Evolutionary conservation across 2,113 vertebrate species (phyloP), one percentile per base, ranked within the genome.

Genomic region (Accipiter cooperii): DNA sequence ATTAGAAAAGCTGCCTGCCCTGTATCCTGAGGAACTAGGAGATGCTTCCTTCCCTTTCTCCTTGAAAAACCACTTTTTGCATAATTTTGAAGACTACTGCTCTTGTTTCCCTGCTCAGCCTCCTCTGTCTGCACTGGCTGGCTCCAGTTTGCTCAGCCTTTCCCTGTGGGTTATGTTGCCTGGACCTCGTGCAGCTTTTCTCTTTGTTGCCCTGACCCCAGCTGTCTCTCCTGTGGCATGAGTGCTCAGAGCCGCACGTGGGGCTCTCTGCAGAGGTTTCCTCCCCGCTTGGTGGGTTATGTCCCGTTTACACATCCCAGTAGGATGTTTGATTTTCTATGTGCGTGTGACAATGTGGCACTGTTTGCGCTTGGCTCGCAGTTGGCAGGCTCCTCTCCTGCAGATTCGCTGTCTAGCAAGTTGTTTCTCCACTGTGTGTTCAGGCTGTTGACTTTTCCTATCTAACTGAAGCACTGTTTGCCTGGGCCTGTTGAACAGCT

Each of bases 261-360:
- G 75, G 54, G 44, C 33, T 33, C 44, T 79, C 79, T 34, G 58
- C 63, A 74, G 86, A 93, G 71, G 44, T 77, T 66, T 52, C 46
- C 70, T 58, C 38, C 71, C 55, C 28, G 64, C 89, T 79, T 83
- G 0, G 46, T 18, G 83, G 71, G 49, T 66, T 95, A 26, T 24
- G 26, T 76, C 38, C 80, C 1, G 1, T 86, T 93, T 86, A 87
- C 76, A 81, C 42, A 89, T 63, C 86, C 54, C 68, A 38, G 68
- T 34, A 1, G 93, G 89, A 63, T 44, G 68, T 91, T 92, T 89
- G 89, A 20, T 87, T 73, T 75, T 18, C 68, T 36, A 2, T 42
- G 57, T 36, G 44, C 0, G 0, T 40, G 86, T 54, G 86, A 58
- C n/a, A 9, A 79, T 8, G 0, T 0, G 5, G 31, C 58, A 0